Percentiles rank a stretch among this genome's conserved stretches.
Evolutionary conservation across 2,797 vertebrate genomes (phyloP).

Genomic region (Eulemur mongoz): DNA sequence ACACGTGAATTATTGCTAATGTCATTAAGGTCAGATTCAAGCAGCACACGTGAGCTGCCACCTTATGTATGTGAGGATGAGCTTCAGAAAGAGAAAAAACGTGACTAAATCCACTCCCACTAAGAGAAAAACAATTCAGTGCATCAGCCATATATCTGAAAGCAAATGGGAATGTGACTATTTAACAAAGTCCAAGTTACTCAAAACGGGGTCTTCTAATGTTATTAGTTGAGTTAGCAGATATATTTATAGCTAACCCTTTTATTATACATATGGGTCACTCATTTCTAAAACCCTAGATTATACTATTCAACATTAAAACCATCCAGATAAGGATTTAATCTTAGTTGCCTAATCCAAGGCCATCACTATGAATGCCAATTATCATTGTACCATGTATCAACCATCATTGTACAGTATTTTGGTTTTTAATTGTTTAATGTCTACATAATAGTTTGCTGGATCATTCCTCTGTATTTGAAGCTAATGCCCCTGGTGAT

Average conservation of each 20-base stretch:
- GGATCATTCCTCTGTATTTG: conserved; percentile 5
- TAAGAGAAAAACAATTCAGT: conserved; percentile 34
- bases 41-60: neutral
- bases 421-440: conserved; percentile 17
- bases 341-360: conserved; percentile 49
- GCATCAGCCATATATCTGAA: conserved; percentile 14
- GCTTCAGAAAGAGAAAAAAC: neutral
- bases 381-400: neutral
- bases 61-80: conserved; percentile 38
- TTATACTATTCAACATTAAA: conserved; percentile 60
- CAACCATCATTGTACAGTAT: neutral
- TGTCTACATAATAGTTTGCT: conserved; percentile 34
- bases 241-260: conserved; percentile 47
- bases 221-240: conserved; percentile 44
- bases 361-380: conserved; percentile 33
- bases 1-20: neutral
- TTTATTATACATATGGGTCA: conserved; percentile 43
- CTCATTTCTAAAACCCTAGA: conserved; percentile 48
- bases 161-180: conserved; percentile 26
- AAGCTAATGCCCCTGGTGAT: conserved; percentile 1
- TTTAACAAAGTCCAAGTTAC: conserved; percentile 31
- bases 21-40: conserved; percentile 7
- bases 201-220: conserved; percentile 44
- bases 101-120: neutral
- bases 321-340: conserved; percentile 19